Evolutionary conservation across 1,140 invertebrate genomes (phyloP).

Genomic region (Conopomorpha cramerella): DNA sequence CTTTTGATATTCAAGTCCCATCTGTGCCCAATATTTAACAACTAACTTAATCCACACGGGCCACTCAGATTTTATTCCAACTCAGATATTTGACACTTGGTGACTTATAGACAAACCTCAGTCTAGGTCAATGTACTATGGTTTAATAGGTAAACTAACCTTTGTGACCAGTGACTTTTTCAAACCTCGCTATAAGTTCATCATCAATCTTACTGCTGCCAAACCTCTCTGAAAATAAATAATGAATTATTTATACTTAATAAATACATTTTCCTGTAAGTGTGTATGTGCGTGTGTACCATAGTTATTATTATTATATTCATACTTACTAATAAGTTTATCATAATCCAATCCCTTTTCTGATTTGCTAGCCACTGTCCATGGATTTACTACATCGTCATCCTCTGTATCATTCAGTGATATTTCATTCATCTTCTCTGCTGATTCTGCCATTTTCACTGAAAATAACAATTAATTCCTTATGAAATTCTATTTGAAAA

Average conservation of each 20-base stretch:
- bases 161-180: conserved; percentile 85
- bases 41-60: too few relatives aligned
- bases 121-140: too few relatives aligned
- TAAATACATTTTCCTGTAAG: conserved; percentile 4
- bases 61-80: too few relatives aligned
- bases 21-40: too few relatives aligned
- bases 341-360: conserved; percentile 96
- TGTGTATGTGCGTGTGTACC: not conserved
- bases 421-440: conserved; percentile 23
- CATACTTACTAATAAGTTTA: conserved; percentile 90
- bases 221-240: conserved; percentile 87
- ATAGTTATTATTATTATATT: not conserved
- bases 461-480: too few relatives aligned
- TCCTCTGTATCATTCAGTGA: conserved; percentile 49
- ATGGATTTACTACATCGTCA: conserved; percentile 94
- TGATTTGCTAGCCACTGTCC: conserved; percentile 87
- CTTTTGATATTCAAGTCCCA: too few relatives aligned
- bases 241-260: too few relatives aligned
- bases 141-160: too few relatives aligned
- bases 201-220: conserved; percentile 91
- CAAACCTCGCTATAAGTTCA: conserved; percentile 84
- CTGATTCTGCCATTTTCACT: conserved; percentile 12
- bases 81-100: too few relatives aligned
- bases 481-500: too few relatives aligned
- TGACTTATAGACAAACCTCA: too few relatives aligned